phyloP scores from a whole-genome alignment of 1,140 invertebrate species.

The Zaprionus camerounensis region DNA sequence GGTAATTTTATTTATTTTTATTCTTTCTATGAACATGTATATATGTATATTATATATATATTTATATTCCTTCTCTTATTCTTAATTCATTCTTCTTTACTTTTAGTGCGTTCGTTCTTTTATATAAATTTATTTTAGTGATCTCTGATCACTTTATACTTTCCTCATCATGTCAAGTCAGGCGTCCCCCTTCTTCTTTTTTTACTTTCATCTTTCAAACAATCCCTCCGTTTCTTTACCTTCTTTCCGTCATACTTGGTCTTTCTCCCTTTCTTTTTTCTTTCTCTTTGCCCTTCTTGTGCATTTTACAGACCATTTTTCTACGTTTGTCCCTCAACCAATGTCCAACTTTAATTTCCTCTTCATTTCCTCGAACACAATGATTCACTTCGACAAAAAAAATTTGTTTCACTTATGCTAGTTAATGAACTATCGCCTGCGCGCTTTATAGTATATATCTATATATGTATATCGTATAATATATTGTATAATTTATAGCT shows the following conservation, averaged over 20 bases:
- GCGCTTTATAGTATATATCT: constrained; percentile 2
- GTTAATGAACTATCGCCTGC: constrained; percentile 55
- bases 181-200: constrained; percentile 14
- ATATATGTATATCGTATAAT: constrained; percentile 18
- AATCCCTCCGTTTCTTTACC: neutral
- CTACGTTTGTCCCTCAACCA: constrained; percentile 9
- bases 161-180: neutral
- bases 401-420: constrained; percentile 58
- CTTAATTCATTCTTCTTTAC: neutral
- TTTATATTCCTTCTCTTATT: neutral
- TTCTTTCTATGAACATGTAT: neutral
- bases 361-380: constrained; percentile 22
- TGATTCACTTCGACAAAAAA: constrained; percentile 49
- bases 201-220: too few species aligned
- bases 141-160: constrained; percentile 3
- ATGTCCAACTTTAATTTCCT: constrained; percentile 5
- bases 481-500: constrained; percentile 32
- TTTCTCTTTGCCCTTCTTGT: neutral
- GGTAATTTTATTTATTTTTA: neutral
- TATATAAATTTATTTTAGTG: neutral
- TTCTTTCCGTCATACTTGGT: neutral
- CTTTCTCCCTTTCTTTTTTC: neutral
- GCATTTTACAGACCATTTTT: constrained; percentile 22
- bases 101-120: neutral
- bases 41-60: neutral